Conservation (phyloP, 2,888 invertebrate species). For the Volucella zonaria region DNA sequence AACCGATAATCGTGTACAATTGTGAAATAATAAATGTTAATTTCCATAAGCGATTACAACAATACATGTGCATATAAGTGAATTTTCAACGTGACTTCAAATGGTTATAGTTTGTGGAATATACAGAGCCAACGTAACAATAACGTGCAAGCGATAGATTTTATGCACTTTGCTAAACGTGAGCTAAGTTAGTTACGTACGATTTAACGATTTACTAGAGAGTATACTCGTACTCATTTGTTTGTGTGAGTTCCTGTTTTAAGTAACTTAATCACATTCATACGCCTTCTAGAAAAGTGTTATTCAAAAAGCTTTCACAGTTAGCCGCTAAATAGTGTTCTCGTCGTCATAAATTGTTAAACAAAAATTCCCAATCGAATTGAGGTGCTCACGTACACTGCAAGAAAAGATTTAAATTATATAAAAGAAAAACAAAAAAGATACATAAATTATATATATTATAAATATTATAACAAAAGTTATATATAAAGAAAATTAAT, state of each 20-base stretch:
- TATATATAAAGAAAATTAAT: not conserved
- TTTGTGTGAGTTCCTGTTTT: too few species aligned
- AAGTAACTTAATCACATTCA: too few species aligned
- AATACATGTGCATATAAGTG: not conserved
- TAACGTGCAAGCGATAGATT: constrained; percentile 10
- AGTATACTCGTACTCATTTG: too few species aligned
- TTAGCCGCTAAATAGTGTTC: too few species aligned
- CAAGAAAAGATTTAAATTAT: not conserved
- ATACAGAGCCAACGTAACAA: constrained; percentile 7
- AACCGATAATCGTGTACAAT: too few species aligned
- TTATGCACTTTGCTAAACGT: constrained; percentile 10
- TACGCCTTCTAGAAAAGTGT: too few species aligned
- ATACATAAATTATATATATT: not conserved
- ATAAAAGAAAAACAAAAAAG: not conserved
- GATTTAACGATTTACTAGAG: too few species aligned
- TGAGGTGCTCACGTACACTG: not conserved
- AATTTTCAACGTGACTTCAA: constrained; percentile 28
- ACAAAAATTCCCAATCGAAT: not conserved
- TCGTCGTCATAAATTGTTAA: too few species aligned
- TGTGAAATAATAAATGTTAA: not conserved
- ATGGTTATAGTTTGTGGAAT: constrained; percentile 3
- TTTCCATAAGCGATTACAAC: constrained; percentile 1
- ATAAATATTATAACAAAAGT: not conserved
- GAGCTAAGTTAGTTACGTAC: not conserved
- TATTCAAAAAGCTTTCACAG: too few species aligned